Evolutionary conservation across 2,797 vertebrate genomes (phyloP), one percentile per base, ranked within the genome.

Genomic region (Okamejei kenojei): DNA sequence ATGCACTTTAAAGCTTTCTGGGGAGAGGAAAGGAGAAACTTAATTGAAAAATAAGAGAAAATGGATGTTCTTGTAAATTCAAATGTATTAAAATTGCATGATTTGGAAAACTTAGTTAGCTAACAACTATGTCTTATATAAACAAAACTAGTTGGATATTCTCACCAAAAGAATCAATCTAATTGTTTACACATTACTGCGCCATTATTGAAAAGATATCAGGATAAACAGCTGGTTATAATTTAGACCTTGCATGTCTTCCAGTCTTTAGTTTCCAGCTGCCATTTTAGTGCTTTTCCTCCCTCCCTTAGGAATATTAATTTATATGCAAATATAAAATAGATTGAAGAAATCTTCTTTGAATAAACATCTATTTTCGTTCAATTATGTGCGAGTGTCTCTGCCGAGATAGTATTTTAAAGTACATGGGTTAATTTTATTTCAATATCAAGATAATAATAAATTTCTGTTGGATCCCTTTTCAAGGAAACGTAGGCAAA

Each of bases 211-310:
- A 54, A 74, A 74, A 91, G 23, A 61, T 84, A 54, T 58, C 32
- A 80, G 45, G 45, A 74, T 74, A 74, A 74, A 74, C 90, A 54
- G 90, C 90, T 91, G 90, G 71, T 90, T 90, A 73, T 90, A 73
- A 90, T 90, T 90, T 6, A 90, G 68, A 45, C 32, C 23, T 90
- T 71, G 86, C 63, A 90, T 71, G 86, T 91, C 32, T 45, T 91
- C 38, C 68, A 73, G 32, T 91, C 65, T 91, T 91, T 74, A 73
- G 21, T 29, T 11, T 74, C 90, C 90, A 91, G 90, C 68, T 90
- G 68, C 35, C 65, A 38, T 71, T 90, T 71, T 65, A 90, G n/a
- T 90, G 65, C 35, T 38, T 73, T 38, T 23, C 68, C 38, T 11
- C 90, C 38, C 35, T 74, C 10, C 35, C 68, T 29, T 74, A 29